Evolutionary conservation across 2,113 vertebrate species (phyloP).

Genomic region (Cardinalis cardinalis): DNA sequence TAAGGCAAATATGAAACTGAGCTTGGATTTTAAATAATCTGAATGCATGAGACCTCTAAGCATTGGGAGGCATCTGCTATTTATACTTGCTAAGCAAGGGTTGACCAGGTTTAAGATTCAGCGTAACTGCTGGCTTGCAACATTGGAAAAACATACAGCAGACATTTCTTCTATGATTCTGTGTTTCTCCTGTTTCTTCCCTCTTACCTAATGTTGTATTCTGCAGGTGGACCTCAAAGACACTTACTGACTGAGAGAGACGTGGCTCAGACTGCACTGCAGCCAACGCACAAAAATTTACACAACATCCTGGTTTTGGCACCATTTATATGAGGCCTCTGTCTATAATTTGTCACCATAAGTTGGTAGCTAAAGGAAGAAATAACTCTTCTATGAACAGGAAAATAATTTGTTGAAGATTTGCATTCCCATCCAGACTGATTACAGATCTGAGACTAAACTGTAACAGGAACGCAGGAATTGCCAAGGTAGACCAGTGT

Average conservation of each 20-base stretch:
- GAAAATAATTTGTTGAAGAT: background rate
- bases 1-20: background rate
- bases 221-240: background rate
- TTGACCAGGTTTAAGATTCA: background rate
- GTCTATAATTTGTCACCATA: background rate
- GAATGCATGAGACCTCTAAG: background rate
- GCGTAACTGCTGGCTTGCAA: background rate
- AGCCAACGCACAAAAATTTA: background rate
- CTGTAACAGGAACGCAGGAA: background rate
- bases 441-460: background rate
- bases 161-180: background rate
- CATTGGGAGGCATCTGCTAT: background rate
- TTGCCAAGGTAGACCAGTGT: accelerated
- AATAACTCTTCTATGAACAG: background rate
- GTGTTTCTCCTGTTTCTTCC: background rate
- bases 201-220: background rate
- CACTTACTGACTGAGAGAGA: background rate
- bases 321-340: background rate
- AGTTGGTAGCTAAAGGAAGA: background rate
- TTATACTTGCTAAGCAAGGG: background rate
- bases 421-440: background rate
- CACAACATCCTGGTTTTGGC: background rate
- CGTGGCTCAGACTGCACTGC: background rate
- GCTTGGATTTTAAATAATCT: background rate
- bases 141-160: background rate